Base-by-base conservation (phyloP, 2,797 vertebrate genomes). In the Oreochromis grahami region DNA sequence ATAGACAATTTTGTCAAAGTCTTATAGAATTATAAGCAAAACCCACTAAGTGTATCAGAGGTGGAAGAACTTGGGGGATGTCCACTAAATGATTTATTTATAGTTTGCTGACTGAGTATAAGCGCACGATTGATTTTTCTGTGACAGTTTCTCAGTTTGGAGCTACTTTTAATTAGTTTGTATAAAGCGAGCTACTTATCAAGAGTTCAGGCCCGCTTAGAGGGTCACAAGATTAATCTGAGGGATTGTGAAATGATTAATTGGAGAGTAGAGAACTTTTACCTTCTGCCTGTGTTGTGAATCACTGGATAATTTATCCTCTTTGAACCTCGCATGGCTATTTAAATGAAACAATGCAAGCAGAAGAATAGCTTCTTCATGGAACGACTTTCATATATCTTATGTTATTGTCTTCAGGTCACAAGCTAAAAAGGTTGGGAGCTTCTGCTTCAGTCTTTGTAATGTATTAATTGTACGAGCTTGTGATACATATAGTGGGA, bases 301-400 rank as follows among this genome's bases (percentile, higher is more conserved):
- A 2, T 48, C 15, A 11, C 68, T 48, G 10, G 26, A 50, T 74
- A n/a, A 74, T 74, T 74, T 32, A 74, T 74, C 70, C 24, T 74
- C 5, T 74, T 74, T 74, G 4, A 74, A 50, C 3, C 4, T n/a
- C 1, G 26, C 24, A 32, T 0, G 3, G 26, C 70, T 48, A 0
- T 32, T 72, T n/a, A 72, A 72, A 48, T 0, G 10, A 72, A 72
- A 72, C 68, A 72, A 48, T 72, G 70, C 15, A n/a, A n/a, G 70
- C 24, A 32, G 43, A 74, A 50, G 26, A 74, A 74, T 13, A 12
- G 24, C 43, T 72, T 48, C 24, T 48, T 72, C 4, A 2, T 48
- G 68, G 68, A 72, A 74, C 68, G 32, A 19, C 26, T 32, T n/a
- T 48, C 26, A 5, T 29, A 74, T 32, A 4, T 74, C 4, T 50